Evolutionary conservation across 2,797 vertebrate genomes (phyloP).

Genomic region (Thaleichthys pacificus): DNA sequence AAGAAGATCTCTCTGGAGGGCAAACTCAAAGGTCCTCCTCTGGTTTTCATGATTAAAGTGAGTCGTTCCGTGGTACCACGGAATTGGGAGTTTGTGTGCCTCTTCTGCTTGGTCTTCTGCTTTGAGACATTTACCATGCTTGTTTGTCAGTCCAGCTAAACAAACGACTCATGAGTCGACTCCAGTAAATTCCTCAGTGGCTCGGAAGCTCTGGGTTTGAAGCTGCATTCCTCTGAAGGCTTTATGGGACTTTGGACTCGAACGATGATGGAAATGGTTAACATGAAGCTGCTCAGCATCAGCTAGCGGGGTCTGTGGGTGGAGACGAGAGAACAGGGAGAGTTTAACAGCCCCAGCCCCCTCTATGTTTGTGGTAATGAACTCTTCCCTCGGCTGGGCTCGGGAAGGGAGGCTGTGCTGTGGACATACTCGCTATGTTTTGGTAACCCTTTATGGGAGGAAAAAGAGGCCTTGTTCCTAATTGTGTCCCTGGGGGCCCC

Average conservation of each 20-base stretch:
- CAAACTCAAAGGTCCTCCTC: constrained; percentile 30
- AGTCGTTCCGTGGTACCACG: constrained; percentile 42
- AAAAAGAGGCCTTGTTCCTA: constrained; percentile 59
- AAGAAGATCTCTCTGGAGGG: neutral
- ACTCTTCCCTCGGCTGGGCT: constrained; percentile 60
- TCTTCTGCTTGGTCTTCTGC: constrained; percentile 33
- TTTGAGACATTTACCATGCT: constrained; percentile 44
- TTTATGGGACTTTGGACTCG: constrained; percentile 47
- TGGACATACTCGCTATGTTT: constrained; percentile 67
- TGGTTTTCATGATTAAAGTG: constrained; percentile 59
- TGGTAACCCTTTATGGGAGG: constrained; percentile 60
- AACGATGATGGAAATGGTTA: constrained; percentile 55
- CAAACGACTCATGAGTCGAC: constrained; percentile 10
- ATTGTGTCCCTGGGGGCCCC: constrained; percentile 69
- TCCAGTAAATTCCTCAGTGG: constrained; percentile 25
- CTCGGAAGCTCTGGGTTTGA: constrained; percentile 34
- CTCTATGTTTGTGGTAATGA: constrained; percentile 54
- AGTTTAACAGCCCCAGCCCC: constrained; percentile 45
- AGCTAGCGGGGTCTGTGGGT: constrained; percentile 40
- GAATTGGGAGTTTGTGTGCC: constrained; percentile 45
- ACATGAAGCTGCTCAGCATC: constrained; percentile 44
- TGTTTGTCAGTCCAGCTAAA: constrained; percentile 48
- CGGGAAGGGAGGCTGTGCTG: constrained; percentile 42
- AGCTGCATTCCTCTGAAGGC: constrained; percentile 6
- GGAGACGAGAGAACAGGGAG: constrained; percentile 40